Evolutionary conservation across 1,140 invertebrate genomes (phyloP).

Genomic region (Drosophila sproati): DNA sequence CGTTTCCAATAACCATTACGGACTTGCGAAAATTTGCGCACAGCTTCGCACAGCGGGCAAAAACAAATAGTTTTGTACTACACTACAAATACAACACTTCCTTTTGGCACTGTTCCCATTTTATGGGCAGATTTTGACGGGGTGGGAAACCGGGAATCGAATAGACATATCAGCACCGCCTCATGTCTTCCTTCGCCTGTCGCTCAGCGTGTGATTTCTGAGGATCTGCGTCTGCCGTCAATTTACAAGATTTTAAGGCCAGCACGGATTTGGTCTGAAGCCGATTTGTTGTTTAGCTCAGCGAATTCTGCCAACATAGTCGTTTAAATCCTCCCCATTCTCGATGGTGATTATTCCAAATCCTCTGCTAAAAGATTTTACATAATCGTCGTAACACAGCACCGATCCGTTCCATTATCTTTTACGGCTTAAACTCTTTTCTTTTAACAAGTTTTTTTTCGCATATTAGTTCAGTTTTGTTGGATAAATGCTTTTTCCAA

Average conservation of each 20-base stretch:
- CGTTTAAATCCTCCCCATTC: slow-evolving; percentile 19
- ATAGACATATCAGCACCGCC: slow-evolving; percentile 29
- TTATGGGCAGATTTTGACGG: slow-evolving; percentile 6
- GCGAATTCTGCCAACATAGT: background rate
- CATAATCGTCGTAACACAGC: slow-evolving; percentile 47
- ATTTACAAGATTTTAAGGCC: slow-evolving; percentile 44
- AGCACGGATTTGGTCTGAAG: background rate
- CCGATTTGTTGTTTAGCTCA: slow-evolving; percentile 19
- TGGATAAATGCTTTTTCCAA: background rate
- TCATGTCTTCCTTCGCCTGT: background rate
- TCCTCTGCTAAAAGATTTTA: slow-evolving; percentile 71
- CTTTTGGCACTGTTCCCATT: slow-evolving; percentile 35
- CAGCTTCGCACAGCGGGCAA: slow-evolving; percentile 68
- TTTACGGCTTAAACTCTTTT: slow-evolving; percentile 2
- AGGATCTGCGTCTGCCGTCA: slow-evolving; percentile 53
- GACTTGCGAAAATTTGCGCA: slow-evolving; percentile 68
- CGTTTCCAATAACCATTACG: slow-evolving; percentile 78
- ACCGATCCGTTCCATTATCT: background rate
- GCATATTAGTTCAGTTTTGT: background rate
- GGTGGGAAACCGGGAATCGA: slow-evolving; percentile 19
- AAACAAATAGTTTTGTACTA: slow-evolving; percentile 74
- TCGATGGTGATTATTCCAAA: slow-evolving; percentile 51
- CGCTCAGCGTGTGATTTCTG: slow-evolving; percentile 60
- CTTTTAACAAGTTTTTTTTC: background rate
- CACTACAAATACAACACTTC: slow-evolving; percentile 79